These are phyloP conservation scores for Amia ocellicauda DNA, from an alignment of 2,113 vertebrate species.

Conservation along the genomic window DNA sequence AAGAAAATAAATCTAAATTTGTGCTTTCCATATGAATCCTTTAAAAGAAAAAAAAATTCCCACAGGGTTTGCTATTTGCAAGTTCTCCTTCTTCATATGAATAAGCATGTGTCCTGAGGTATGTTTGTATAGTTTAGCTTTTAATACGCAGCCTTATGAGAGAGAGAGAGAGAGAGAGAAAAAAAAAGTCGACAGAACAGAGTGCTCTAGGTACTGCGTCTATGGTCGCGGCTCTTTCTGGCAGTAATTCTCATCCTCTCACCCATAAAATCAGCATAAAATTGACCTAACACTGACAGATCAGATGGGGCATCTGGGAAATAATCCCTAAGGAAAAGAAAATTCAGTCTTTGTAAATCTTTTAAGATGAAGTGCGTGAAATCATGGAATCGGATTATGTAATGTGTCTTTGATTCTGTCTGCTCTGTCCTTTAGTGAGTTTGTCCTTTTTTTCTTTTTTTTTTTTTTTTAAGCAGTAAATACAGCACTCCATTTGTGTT, in stretches of 20 bases:
- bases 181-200: not conserved
- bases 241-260: constrained; percentile 65
- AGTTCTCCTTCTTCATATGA: constrained; percentile 29
- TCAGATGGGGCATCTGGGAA: constrained; percentile 47
- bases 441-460: constrained; percentile 33
- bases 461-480: constrained; percentile 6
- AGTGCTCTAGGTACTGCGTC: constrained; percentile 17
- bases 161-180: too few relatives aligned
- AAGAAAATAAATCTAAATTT: constrained; percentile 34
- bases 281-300: constrained; percentile 64
- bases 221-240: constrained; percentile 18
- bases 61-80: constrained; percentile 34
- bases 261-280: constrained; percentile 79
- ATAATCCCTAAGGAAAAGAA: constrained; percentile 47
- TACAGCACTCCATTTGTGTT: constrained; percentile 12
- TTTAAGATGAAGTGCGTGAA: constrained; percentile 62
- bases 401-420: constrained; percentile 51
- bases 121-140: constrained; percentile 32
- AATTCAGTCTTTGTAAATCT: constrained; percentile 51
- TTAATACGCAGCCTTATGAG: constrained; percentile 10
- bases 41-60: constrained; percentile 16
- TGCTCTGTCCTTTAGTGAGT: constrained; percentile 39
- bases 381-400: constrained; percentile 67
- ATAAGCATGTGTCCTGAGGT: constrained; percentile 42
- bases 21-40: constrained; percentile 32